Evolutionary conservation across 2,797 vertebrate genomes (phyloP), one percentile per base, ranked within the genome.

Genomic region (Tachyglossus aculeatus): DNA sequence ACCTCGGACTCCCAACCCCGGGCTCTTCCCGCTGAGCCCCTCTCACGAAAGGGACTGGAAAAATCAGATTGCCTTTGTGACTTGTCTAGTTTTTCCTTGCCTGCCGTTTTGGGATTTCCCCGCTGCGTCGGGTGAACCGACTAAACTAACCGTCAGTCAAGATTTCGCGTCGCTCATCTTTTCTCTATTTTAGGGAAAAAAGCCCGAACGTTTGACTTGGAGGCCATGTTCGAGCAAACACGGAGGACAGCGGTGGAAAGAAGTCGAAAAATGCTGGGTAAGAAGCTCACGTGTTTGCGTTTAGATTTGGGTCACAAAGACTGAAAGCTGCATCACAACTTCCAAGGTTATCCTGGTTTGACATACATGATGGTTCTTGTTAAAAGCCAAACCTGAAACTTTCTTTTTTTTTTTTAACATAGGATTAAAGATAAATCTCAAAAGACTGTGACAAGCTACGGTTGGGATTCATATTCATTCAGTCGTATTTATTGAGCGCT

Each of bases 211-310:
- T 99, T 99, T 89, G 98, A 99, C 71, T 86, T 99, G 31, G 93
- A 96, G 73, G 96, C 98, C 36, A 96, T 99, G 91, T 99, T 99
- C 90, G 98, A 99, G 77, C 95, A 96, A 84, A 99, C 98, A 2
- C 93, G 98, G 52, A 94, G 97, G 70, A 99, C 97, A 18, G 97
- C 98, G 1, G 95, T 97, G 41, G 97, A 99, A 84, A 95, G 97
- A 81, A 99, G 96, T 89, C 94, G 95, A 37, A 95, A 86, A 31
- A 88, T 91, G 5, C 83, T 97, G 15, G 96, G 97, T 98, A 74
- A 90, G 90, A 39, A 52, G 22, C 29, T 69, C 9, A 57, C 1
- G 54, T 55, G 34, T 51, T 55, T 70, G 14, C 13, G 22, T 16
- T 78, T 51, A 48, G 38, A 9, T 62, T 74, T 27, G 5, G 31